Percentiles rank a stretch among this genome's conserved stretches.
phyloP scores from a whole-genome alignment of 2,888 invertebrate species.

The Pardosa pseudoannulata region DNA sequence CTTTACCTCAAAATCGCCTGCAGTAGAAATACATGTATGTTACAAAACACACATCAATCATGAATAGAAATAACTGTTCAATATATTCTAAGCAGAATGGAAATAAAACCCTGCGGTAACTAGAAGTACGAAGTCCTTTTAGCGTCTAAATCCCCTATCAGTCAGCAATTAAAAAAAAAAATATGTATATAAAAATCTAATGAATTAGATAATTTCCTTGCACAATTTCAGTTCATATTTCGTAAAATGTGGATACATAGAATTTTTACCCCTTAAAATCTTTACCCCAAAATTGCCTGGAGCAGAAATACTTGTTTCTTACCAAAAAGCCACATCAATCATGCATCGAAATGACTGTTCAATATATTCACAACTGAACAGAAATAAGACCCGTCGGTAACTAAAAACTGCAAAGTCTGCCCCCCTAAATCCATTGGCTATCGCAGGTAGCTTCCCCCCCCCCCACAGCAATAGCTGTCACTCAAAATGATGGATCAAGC shows the following conservation, averaged over 20 bases:
- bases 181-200: no score
- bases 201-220: no score
- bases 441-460: slow-evolving; percentile 37
- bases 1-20: no score
- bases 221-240: no score
- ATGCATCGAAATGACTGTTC: neutral
- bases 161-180: no score
- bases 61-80: neutral
- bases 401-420: neutral
- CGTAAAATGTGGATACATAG: no score
- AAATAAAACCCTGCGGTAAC: neutral
- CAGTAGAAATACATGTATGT: no score
- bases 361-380: neutral
- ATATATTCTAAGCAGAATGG: neutral
- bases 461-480: slow-evolving; percentile 50
- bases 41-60: neutral
- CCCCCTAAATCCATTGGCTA: slow-evolving; percentile 17
- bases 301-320: no score
- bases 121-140: neutral
- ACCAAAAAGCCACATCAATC: neutral
- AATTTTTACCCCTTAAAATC: no score
- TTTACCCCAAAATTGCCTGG: no score
- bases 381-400: neutral
- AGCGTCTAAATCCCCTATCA: no score
- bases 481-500: slow-evolving; percentile 41